Percentiles rank a stretch among this genome's conserved stretches.
Conservation (phyloP, 2,888 invertebrate species). For the Deroplatys truncata region DNA sequence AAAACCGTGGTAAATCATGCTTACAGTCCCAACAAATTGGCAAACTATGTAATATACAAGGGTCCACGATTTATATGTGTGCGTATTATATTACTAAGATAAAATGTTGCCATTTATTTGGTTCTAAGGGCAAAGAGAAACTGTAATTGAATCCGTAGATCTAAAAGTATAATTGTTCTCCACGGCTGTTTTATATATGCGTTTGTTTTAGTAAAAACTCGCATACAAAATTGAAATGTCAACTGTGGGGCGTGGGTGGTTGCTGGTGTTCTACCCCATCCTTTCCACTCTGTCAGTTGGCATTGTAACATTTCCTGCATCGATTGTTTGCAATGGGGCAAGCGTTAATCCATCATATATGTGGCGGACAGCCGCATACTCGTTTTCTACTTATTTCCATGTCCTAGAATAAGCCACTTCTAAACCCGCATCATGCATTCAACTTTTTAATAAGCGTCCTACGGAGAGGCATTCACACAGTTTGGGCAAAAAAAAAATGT, state of each 20-base stretch:
- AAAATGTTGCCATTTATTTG: not conserved
- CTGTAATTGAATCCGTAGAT: not conserved
- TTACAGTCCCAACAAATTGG: too few species aligned
- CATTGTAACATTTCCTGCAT: not conserved
- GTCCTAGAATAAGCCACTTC: not conserved
- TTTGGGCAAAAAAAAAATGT: too few species aligned
- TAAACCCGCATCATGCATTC: too few species aligned
- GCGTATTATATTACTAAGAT: not conserved
- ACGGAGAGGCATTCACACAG: too few species aligned
- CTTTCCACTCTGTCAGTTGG: not conserved
- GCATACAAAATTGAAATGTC: slow-evolving; percentile 4
- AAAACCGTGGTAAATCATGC: too few species aligned
- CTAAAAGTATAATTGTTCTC: not conserved
- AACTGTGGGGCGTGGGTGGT: not conserved
- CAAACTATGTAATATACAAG: too few species aligned
- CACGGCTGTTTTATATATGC: not conserved
- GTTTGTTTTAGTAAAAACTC: not conserved
- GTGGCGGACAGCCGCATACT: not conserved
- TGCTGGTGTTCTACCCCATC: too few species aligned
- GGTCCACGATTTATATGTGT: too few species aligned
- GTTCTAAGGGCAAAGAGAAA: not conserved
- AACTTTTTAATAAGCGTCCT: too few species aligned
- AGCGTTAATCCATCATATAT: slow-evolving; percentile 7
- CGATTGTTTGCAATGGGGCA: slow-evolving; percentile 1
- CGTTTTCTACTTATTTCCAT: not conserved